Conservation (phyloP, 2,888 invertebrate genomes). For the Scaeva pyrastri region DNA sequence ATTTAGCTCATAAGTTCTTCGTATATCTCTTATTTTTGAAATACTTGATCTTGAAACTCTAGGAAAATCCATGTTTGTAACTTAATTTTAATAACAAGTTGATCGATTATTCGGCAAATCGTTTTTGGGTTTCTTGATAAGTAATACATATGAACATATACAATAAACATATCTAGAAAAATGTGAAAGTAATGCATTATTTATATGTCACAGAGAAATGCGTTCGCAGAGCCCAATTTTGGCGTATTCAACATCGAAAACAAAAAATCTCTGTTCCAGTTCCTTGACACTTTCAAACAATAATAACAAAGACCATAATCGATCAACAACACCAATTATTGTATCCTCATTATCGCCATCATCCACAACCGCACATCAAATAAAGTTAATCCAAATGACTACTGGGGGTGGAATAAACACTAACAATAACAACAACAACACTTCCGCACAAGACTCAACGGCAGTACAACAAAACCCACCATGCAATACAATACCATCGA, state of each 20-base stretch:
- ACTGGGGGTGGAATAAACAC: conserved; percentile 57
- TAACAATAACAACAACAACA: conserved; percentile 10
- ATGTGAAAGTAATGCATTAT: too few relatives aligned
- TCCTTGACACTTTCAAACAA: conserved; percentile 38
- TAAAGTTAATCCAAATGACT: conserved; percentile 63
- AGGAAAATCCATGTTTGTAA: too few relatives aligned
- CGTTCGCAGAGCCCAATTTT: conserved; percentile 59
- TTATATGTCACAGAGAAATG: conserved; percentile 57
- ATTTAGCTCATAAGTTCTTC: too few relatives aligned
- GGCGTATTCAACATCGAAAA: conserved; percentile 30
- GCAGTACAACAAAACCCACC: conserved; percentile 42
- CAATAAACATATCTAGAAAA: too few relatives aligned
- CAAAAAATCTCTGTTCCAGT: conserved; percentile 39
- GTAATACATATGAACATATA: too few relatives aligned
- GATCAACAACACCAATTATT: conserved; percentile 45
- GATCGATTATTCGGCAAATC: too few relatives aligned
- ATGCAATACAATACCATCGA: conserved; percentile 55
- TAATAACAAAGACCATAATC: conserved; percentile 22
- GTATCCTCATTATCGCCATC: not conserved
- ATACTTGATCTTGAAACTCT: too few relatives aligned
- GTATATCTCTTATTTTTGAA: too few relatives aligned
- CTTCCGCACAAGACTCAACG: conserved; percentile 34
- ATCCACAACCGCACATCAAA: conserved; percentile 17
- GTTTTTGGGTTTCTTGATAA: too few relatives aligned
- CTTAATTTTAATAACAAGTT: too few relatives aligned